These are phyloP conservation scores for Sardinella longiceps DNA, from an alignment of 2,797 vertebrate genomes.

Conservation along the genomic window DNA sequence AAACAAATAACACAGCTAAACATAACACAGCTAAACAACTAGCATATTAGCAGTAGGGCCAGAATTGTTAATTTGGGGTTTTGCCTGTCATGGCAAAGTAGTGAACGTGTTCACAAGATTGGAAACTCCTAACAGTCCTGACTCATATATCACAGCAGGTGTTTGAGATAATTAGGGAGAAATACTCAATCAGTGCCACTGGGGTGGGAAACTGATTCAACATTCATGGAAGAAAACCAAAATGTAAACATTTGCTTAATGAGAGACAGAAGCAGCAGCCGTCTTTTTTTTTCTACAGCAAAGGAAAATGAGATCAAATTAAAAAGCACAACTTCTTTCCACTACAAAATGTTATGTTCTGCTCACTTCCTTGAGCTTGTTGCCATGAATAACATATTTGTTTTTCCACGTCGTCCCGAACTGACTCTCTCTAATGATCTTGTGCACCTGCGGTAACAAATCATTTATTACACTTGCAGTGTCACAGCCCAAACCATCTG, in stretches of 20 bases:
- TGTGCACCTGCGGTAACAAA: slow-evolving; percentile 29
- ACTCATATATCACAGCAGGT: background rate
- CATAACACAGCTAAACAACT: too few species aligned
- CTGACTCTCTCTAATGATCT: background rate
- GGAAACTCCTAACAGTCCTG: background rate
- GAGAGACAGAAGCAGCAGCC: background rate
- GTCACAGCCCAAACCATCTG: background rate
- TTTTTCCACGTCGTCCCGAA: background rate
- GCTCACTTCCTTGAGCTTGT: background rate
- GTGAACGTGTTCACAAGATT: background rate
- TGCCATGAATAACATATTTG: slow-evolving; percentile 13
- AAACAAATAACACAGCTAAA: background rate
- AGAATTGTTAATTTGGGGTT: background rate
- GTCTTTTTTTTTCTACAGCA: background rate
- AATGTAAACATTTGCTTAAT: background rate
- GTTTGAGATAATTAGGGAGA: background rate
- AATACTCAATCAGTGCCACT: background rate
- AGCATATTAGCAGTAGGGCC: background rate
- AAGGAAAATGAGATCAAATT: background rate
- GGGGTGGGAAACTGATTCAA: background rate
- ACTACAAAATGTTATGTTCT: background rate
- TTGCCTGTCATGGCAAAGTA: background rate
- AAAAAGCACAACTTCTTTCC: background rate
- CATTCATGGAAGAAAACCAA: slow-evolving; percentile 13
- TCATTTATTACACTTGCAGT: background rate